A percentile compares a stretch with the other conserved stretches of the same genome.
These are phyloP conservation scores for Alligator sinensis DNA, from an alignment of 2,113 vertebrate species.

Conservation along the genomic window DNA sequence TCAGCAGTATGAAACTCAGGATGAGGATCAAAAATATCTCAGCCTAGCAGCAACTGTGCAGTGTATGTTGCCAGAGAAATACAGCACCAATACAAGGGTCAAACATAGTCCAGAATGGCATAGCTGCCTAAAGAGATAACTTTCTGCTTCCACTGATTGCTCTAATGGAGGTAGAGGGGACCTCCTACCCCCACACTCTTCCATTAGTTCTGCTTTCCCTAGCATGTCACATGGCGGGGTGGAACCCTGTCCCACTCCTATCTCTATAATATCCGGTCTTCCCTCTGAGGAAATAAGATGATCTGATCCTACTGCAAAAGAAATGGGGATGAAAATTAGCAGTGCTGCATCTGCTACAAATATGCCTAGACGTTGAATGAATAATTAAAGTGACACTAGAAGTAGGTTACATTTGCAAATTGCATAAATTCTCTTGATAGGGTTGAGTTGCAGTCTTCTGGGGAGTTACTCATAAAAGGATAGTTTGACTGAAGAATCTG, in stretches of 20 bases:
- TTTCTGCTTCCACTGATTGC: background rate
- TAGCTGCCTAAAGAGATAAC: background rate
- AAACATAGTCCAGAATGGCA: background rate
- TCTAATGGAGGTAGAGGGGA: background rate
- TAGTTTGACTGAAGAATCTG: background rate
- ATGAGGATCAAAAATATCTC: background rate
- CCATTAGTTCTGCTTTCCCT: background rate
- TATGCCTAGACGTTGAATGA: conserved; percentile 14
- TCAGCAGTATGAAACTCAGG: too few species aligned
- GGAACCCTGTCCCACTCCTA: background rate
- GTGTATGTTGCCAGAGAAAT: background rate
- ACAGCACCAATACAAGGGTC: background rate
- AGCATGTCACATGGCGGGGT: background rate
- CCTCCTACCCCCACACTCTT: background rate
- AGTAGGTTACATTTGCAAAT: conserved; percentile 61
- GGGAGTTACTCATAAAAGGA: background rate
- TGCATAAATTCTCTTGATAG: background rate
- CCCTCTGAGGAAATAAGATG: background rate
- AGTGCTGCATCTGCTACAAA: background rate
- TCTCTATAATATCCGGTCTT: background rate
- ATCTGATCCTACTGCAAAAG: conserved; percentile 3
- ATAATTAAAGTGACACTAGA: conserved; percentile 50
- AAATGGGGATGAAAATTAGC: background rate
- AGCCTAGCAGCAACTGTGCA: background rate
- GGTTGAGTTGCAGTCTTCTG: background rate